Evolutionary conservation across 2,113 vertebrate genomes (phyloP).

Genomic region (Paradisaea rubra): DNA sequence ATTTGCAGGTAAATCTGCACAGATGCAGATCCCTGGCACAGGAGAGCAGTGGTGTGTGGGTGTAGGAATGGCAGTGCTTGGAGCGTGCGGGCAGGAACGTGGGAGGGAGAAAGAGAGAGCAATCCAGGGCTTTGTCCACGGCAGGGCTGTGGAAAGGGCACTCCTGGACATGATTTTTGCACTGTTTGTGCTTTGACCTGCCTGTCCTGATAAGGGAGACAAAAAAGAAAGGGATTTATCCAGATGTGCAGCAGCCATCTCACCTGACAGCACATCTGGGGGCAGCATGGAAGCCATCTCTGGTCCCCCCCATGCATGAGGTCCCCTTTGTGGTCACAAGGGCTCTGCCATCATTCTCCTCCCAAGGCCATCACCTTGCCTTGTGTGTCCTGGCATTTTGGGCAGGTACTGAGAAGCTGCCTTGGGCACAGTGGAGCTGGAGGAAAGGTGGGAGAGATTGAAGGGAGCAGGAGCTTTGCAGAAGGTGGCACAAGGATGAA

Average conservation of each 20-base stretch:
- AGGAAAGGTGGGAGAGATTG: background rate
- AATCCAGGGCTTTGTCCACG: background rate
- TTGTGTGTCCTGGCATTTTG: accelerated
- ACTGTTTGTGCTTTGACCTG: background rate
- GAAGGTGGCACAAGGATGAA: background rate
- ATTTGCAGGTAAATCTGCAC: background rate
- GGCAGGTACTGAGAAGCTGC: background rate
- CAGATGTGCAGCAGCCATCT: background rate
- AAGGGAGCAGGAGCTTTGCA: background rate
- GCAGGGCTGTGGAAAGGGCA: background rate
- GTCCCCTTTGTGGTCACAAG: background rate
- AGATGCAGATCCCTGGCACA: accelerated
- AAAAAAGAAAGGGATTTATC: background rate
- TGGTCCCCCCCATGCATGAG: accelerated
- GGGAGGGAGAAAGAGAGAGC: background rate
- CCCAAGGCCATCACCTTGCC: background rate
- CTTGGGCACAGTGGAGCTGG: background rate
- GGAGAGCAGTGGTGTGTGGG: background rate
- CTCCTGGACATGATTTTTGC: background rate
- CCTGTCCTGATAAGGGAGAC: background rate
- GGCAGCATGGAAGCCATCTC: background rate
- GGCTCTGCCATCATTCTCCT: background rate
- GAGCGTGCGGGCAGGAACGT: accelerated
- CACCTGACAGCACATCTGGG: background rate
- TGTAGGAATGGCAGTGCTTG: background rate